Conservation (phyloP, 2,113 vertebrate genomes). For the Anas platyrhynchos region DNA sequence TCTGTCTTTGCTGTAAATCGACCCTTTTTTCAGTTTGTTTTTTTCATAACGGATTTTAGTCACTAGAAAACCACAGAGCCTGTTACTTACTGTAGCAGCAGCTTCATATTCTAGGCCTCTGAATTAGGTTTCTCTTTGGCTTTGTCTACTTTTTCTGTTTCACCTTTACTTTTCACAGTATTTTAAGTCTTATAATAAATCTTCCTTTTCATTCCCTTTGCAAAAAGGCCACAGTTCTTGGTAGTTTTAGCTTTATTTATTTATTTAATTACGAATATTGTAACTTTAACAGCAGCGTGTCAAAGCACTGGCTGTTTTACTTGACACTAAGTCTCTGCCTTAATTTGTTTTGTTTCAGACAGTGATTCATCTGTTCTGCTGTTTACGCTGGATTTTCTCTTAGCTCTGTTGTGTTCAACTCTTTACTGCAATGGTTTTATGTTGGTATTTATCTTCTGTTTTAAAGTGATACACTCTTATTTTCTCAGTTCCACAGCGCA, state of each 20-base stretch:
- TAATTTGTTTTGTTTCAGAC: background rate
- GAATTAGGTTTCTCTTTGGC: background rate
- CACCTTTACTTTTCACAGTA: background rate
- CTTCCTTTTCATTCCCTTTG: background rate
- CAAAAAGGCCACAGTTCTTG: background rate
- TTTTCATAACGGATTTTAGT: background rate
- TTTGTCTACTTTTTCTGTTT: background rate
- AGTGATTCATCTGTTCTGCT: background rate
- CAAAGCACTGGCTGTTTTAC: background rate
- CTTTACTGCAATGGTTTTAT: background rate
- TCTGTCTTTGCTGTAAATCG: background rate
- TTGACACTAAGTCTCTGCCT: background rate
- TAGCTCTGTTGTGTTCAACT: background rate
- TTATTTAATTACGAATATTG: background rate
- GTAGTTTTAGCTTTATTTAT: background rate
- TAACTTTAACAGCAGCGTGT: background rate
- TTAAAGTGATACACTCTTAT: background rate
- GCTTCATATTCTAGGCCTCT: background rate
- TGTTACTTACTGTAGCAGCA: background rate
- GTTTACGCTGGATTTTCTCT: background rate
- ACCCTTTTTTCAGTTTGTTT: background rate
- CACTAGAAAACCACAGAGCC: background rate
- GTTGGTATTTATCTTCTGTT: background rate
- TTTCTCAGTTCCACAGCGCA: background rate
- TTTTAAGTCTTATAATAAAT: background rate